These are phyloP conservation scores for Sinohyriopsis cumingii DNA, from an alignment of 2,888 invertebrate species.

Conservation along the genomic window DNA sequence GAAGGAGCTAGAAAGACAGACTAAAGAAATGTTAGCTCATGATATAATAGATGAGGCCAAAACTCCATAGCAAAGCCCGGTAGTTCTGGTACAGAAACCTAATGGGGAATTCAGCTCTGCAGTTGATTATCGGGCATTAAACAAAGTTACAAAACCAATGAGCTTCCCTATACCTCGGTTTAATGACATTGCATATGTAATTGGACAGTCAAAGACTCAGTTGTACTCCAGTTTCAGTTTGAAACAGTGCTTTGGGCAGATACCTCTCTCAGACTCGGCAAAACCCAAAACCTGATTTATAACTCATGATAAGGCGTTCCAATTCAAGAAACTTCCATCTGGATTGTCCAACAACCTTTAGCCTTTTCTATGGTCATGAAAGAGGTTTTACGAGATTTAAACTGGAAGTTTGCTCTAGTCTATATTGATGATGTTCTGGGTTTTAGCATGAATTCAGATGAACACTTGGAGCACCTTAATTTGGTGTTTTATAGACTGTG, in stretches of 20 bases:
- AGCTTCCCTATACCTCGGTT: constrained; percentile 30
- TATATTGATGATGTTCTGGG: constrained; percentile 35
- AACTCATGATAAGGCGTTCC: constrained; percentile 28
- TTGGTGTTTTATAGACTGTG: constrained; percentile 28
- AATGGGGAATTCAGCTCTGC: constrained; percentile 31
- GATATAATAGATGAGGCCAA: constrained; percentile 29
- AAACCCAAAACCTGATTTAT: constrained; percentile 33
- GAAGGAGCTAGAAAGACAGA: constrained; percentile 24
- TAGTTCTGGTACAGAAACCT: constrained; percentile 32
- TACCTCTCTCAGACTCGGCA: constrained; percentile 24
- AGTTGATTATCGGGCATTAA: constrained; percentile 34
- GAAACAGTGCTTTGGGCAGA: constrained; percentile 30
- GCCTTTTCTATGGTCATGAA: constrained; percentile 33
- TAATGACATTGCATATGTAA: constrained; percentile 24
- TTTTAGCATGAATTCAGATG: constrained; percentile 18
- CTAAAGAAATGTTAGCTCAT: constrained; percentile 28
- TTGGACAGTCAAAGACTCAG: constrained; percentile 20
- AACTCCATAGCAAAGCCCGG: constrained; percentile 27
- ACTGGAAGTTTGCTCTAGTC: constrained; percentile 34
- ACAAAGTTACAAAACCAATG: constrained; percentile 24
- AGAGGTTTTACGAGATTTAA: constrained; percentile 29
- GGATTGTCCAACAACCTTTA: constrained; percentile 30
- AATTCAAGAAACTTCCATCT: constrained; percentile 34
- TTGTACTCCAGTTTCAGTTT: constrained; percentile 28
- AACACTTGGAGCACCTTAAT: constrained; percentile 30